Evolutionary conservation across 92 coral and sea anemone species (phyloP).

Genomic region (Phenganax subtilis): DNA sequence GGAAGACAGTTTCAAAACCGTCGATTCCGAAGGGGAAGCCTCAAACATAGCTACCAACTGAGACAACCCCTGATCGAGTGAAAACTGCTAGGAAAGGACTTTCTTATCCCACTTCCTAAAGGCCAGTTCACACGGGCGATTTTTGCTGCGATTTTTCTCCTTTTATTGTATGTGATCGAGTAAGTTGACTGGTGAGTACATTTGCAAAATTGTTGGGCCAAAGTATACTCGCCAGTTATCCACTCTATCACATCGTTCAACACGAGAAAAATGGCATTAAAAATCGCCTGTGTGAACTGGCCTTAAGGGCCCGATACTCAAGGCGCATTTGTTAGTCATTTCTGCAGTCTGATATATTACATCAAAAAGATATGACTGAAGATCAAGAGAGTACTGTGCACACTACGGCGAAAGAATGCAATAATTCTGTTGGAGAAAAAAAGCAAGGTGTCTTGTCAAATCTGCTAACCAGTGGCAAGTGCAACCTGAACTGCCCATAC

Average conservation of each 20-base stretch:
- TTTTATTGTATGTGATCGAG: too few species aligned
- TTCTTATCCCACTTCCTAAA: not conserved
- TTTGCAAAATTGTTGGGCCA: too few species aligned
- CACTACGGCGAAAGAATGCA: not conserved
- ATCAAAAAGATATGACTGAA: constrained; percentile 29
- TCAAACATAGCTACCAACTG: not conserved
- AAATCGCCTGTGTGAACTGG: too few species aligned
- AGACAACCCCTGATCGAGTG: not conserved
- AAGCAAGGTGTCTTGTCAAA: not conserved
- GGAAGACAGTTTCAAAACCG: not conserved
- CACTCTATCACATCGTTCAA: too few species aligned
- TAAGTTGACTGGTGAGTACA: too few species aligned
- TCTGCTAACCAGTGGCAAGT: constrained; percentile 29
- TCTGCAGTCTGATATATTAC: constrained; percentile 38
- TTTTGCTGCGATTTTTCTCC: too few species aligned
- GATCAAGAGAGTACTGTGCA: constrained; percentile 16
- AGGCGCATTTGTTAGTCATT: constrained; percentile 11
- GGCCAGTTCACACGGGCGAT: too few species aligned
- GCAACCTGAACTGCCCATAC: constrained; percentile 40
- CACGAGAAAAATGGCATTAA: too few species aligned
- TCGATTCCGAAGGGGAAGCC: not conserved
- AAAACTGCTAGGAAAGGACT: constrained; percentile 12
- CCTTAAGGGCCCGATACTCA: not conserved
- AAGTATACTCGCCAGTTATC: too few species aligned
- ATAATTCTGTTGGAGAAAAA: constrained; percentile 25